Evolutionary conservation across 2,797 vertebrate species (phyloP).

Genomic region (Rhinatrema bivittatum): DNA sequence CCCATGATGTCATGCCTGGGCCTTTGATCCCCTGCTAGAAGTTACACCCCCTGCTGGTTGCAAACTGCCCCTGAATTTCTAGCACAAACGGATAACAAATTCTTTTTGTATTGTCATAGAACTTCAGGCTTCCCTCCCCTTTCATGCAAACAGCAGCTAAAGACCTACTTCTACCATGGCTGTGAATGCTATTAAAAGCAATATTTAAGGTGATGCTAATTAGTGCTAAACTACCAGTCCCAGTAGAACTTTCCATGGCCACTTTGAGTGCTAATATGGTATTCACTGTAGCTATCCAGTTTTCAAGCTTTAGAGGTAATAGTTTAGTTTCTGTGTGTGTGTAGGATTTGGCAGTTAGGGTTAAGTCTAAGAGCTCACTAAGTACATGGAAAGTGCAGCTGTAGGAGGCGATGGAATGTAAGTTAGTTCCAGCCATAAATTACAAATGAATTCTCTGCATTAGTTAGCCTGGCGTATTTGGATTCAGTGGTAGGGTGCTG

Average conservation of each 20-base stretch:
- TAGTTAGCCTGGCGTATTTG: constrained; percentile 3
- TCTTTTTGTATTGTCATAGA: constrained; percentile 21
- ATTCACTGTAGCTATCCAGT: too few relatives aligned
- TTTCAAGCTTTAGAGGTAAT: too few relatives aligned
- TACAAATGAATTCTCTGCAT: constrained; percentile 6
- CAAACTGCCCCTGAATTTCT: constrained; percentile 17
- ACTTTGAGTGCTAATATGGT: too few relatives aligned
- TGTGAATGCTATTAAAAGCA: background rate
- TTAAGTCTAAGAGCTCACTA: too few relatives aligned
- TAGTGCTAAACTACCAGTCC: too few relatives aligned
- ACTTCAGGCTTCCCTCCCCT: constrained; percentile 2
- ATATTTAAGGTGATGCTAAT: too few relatives aligned
- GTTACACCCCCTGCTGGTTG: constrained; percentile 11
- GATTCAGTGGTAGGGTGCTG: constrained; percentile 10
- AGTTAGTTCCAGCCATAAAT: background rate
- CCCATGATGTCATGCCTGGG: constrained; percentile 32
- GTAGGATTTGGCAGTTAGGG: too few relatives aligned
- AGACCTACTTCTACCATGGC: background rate
- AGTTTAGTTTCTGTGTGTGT: too few relatives aligned
- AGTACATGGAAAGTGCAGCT: too few relatives aligned
- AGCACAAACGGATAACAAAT: constrained; percentile 19
- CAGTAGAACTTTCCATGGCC: too few relatives aligned
- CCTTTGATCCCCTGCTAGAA: constrained; percentile 47
- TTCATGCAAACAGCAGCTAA: background rate
- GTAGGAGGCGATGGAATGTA: constrained; percentile 8